Conservation (phyloP, 2,797 vertebrate genomes). For the Gymnodraco acuticeps region DNA sequence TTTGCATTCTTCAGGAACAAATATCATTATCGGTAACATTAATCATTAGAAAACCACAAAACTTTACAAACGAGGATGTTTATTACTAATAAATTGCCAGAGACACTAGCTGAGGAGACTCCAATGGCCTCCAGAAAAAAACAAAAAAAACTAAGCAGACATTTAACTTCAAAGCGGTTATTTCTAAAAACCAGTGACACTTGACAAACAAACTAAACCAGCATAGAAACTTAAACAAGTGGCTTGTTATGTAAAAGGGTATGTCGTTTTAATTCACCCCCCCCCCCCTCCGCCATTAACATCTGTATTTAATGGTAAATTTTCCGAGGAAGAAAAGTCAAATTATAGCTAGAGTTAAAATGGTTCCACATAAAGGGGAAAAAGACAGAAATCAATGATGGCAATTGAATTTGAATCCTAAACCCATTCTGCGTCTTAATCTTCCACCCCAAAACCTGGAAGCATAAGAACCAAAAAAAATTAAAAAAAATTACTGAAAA, state of each 20-base stretch:
- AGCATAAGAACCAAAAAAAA: constrained; percentile 71
- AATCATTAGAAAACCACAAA: constrained; percentile 64
- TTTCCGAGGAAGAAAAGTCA: background rate
- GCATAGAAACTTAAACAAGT: constrained; percentile 56
- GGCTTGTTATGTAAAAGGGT: constrained; percentile 9
- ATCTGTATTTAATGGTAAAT: constrained; percentile 4
- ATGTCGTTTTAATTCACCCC: constrained; percentile 13
- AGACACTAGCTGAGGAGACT: constrained; percentile 73
- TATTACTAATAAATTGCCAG: constrained; percentile 82
- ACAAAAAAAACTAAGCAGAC: constrained; percentile 50
- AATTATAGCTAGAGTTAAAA: constrained; percentile 15
- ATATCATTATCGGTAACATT: constrained; percentile 47
- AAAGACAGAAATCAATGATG: constrained; percentile 10
- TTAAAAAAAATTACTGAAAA: constrained; percentile 78
- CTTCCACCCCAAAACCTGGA: constrained; percentile 58
- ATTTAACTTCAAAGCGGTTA: constrained; percentile 50
- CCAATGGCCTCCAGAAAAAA: constrained; percentile 59
- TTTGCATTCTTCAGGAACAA: too few species aligned
- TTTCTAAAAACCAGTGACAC: constrained; percentile 53
- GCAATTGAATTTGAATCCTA: constrained; percentile 13
- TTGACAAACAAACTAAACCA: constrained; percentile 67
- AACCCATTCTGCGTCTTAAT: constrained; percentile 26
- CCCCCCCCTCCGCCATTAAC: background rate
- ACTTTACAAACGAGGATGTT: constrained; percentile 77
- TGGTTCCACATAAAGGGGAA: background rate